Conservation (phyloP, 2,113 vertebrate genomes). For the Morone saxatilis region DNA sequence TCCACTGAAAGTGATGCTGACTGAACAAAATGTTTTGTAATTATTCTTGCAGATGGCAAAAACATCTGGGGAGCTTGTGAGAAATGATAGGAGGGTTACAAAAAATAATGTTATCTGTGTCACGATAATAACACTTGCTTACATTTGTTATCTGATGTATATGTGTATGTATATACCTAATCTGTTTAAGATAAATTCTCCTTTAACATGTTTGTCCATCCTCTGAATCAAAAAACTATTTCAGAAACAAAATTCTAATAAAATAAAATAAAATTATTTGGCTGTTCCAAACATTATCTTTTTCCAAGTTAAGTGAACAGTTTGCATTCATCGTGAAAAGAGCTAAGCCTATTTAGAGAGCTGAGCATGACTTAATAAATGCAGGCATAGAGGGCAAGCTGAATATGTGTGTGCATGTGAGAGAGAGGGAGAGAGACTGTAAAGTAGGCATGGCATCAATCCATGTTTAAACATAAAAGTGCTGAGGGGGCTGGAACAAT, state of each 20-base stretch:
- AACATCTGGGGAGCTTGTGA: slow-evolving; percentile 6
- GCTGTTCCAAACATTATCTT: neutral
- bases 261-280: slow-evolving; percentile 32
- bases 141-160: no score
- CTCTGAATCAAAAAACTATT: neutral
- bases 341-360: slow-evolving; percentile 25
- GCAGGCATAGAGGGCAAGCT: slow-evolving; percentile 15
- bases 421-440: neutral
- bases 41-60: neutral
- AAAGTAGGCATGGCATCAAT: slow-evolving; percentile 23
- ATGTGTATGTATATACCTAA: neutral
- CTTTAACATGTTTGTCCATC: neutral
- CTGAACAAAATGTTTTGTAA: neutral
- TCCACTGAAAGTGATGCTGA: neutral
- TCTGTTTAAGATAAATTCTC: neutral
- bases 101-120: neutral
- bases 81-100: neutral
- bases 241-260: neutral
- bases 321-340: slow-evolving; percentile 28
- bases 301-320: slow-evolving; percentile 29
- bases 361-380: slow-evolving; percentile 9
- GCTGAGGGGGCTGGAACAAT: slow-evolving; percentile 63
- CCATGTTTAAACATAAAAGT: slow-evolving; percentile 65
- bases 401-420: neutral
- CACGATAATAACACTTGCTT: neutral